Percentiles rank a stretch among this genome's conserved stretches.
phyloP scores from a whole-genome alignment of 2,113 vertebrate species.

The Ia io region DNA sequence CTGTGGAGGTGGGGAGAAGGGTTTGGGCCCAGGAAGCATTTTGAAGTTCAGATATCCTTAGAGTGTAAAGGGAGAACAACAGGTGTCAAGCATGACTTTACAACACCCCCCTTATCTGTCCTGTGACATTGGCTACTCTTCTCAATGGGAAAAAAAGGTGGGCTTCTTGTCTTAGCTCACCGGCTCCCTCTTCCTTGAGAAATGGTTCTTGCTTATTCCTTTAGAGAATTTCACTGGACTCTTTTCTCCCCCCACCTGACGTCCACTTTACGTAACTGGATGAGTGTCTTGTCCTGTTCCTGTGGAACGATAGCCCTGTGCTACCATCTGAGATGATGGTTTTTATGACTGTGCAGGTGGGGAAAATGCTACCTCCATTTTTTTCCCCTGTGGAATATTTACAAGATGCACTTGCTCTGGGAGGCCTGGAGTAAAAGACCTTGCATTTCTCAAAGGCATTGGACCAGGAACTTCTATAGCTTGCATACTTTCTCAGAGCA shows the following conservation, averaged over 20 bases:
- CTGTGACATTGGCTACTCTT: neutral
- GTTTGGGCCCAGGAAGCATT: neutral
- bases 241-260: neutral
- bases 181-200: neutral
- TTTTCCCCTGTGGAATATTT: neutral
- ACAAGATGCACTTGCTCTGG: neutral
- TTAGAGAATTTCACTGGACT: neutral
- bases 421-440: neutral
- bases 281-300: neutral
- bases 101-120: neutral
- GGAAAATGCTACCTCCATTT: neutral
- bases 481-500: neutral
- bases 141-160: neutral
- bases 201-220: neutral
- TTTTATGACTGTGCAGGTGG: neutral
- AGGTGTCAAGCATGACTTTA: neutral
- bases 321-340: neutral
- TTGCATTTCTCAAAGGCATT: neutral
- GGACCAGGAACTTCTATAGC: neutral
- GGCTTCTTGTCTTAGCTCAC: neutral
- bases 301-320: accelerated
- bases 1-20: accelerated
- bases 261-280: neutral
- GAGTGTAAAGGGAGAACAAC: neutral
- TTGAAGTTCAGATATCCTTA: neutral